A percentile compares a stretch with the other conserved stretches of the same genome.
Conservation (phyloP, 1,140 invertebrate genomes). For the Danaus plexippus region DNA sequence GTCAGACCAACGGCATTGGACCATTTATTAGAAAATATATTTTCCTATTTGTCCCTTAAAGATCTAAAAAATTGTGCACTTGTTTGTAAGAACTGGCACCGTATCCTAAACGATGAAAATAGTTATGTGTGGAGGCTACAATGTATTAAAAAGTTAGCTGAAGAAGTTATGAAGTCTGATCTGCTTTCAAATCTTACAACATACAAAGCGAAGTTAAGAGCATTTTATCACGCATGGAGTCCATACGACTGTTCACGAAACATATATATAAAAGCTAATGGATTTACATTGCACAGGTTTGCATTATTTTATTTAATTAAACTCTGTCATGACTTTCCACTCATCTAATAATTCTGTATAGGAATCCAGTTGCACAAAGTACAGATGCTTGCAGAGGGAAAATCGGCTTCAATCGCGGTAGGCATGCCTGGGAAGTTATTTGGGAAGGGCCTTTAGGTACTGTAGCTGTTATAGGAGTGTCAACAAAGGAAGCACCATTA, state of each 20-base stretch:
- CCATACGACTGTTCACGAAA: slow-evolving; percentile 97
- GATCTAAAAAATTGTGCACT: slow-evolving; percentile 91
- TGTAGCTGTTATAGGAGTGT: slow-evolving; percentile 95
- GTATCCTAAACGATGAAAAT: slow-evolving; percentile 92
- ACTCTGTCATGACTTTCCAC: slow-evolving; percentile 18
- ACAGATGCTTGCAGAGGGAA: slow-evolving; percentile 97
- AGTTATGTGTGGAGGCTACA: slow-evolving; percentile 96
- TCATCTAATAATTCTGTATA: slow-evolving; percentile 26
- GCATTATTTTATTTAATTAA: slow-evolving; percentile 4
- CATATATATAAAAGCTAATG: slow-evolving; percentile 97
- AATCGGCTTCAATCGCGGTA: slow-evolving; percentile 92
- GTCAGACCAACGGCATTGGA: slow-evolving; percentile 42
- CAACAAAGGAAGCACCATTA: slow-evolving; percentile 93
- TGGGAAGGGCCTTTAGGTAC: slow-evolving; percentile 99
- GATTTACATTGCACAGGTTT: slow-evolving; percentile 93
- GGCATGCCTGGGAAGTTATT: slow-evolving; percentile 98
- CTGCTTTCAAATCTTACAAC: slow-evolving; percentile 90
- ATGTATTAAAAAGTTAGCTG: slow-evolving; percentile 88
- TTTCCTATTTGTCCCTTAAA: slow-evolving; percentile 91
- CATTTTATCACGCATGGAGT: slow-evolving; percentile 97
- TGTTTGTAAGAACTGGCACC: slow-evolving; percentile 95
- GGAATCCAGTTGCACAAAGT: slow-evolving; percentile 98
- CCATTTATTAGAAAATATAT: slow-evolving; percentile 92
- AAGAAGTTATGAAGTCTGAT: slow-evolving; percentile 94
- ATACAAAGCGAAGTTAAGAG: slow-evolving; percentile 95